Base-by-base conservation (phyloP, 2,888 invertebrate species). In the Lysandra bellargus region DNA sequence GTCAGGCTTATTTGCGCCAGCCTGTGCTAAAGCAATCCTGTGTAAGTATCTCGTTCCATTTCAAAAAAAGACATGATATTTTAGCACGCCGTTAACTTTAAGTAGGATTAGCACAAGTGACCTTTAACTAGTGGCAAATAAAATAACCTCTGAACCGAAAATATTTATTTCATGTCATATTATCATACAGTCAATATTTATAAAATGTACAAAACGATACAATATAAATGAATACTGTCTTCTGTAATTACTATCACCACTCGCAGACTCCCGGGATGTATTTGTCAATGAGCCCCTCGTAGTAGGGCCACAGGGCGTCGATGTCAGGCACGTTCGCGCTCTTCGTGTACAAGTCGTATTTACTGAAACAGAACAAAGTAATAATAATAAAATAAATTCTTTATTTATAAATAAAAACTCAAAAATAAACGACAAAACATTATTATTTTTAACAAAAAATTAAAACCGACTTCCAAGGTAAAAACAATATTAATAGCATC, bases 301-400 rank as follows among this genome's bases (percentile, higher is more conserved):
- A 99, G 90, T 99, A 99, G 0, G 98, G 98, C 96, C 97, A 97
- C 73, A 99, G 92, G 9, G 95, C 95, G 78, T 98, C 97, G 80
- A 99, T 97, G 87, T 99, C 97, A 0, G 99, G 99, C 1, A 97
- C 87, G 0, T 95, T 95, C 73, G 95, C 96, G 84, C 97, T 88
- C 81, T 89, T 90, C 37, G 89, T 89, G 83, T 89, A 90, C 77
- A 99, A 95, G 90, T 99, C 99, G 88, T 98, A 99, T 93, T 98
- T 97, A 89, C 98, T 99, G 94, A 95, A 80, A 84, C 83, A 84
- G 77, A 80, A 33, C 49, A 40, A 23, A 23, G 23, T 23, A 23
- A 23, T 23, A 23, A 23, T 23, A 23, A 23, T 23, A 23, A 23
- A 23, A 23, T 23, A 23, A 23, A 23, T 23, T 23, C 23, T 23